Base-by-base conservation (phyloP, 2,113 vertebrate species). In the Apeltes quadracus region DNA sequence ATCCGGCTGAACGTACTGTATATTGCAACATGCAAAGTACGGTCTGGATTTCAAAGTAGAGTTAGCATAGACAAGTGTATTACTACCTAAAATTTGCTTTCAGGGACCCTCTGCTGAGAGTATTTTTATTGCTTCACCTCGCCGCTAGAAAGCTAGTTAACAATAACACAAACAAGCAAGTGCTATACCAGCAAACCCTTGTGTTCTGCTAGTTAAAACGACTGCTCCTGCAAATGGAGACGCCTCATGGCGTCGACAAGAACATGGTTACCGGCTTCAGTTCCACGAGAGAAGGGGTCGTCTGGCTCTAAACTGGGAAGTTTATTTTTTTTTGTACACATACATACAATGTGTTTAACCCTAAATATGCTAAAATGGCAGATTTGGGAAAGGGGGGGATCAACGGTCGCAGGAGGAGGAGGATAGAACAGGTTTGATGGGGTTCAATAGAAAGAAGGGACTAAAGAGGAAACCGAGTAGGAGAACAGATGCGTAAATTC, bases 261-360 rank as follows among this genome's bases (percentile, higher is more conserved):
- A 48, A 22, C n/a, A 22, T n/a, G 20, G 44, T 20, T 46, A 48
- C n/a, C 46, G 1, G 46, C 20, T 50, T 22, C 46, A 11, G 46
- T n/a, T 50, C 46, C 3, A 20, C 20, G 43, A 18, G 16, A 18
- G 43, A 44, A 44, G 6, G 41, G 41, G 41, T 15, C 11, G 20
- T 48, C 20, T 48, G 44, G 8, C 44, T 8, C 16, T 3, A 8
- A 48, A 18, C 18, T 20, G 46, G 20, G 20, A 22, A 50, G n/a
- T 67, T 69, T 57, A 75, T 18, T 25, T 43, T 25, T 43, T 68
- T 34, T 34, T 34, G 32, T 34, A 34, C 32, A 34, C 6, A 34
- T 34, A 7, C 32, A 34, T 34, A 6, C 5, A 55, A 16, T 56
- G 41, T 58, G 43, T 65, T 66, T 75, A 41, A 53, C 55, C n/a